Evolutionary conservation across 2,888 invertebrate genomes (phyloP).

Genomic region (Drosophila melanocephala): DNA sequence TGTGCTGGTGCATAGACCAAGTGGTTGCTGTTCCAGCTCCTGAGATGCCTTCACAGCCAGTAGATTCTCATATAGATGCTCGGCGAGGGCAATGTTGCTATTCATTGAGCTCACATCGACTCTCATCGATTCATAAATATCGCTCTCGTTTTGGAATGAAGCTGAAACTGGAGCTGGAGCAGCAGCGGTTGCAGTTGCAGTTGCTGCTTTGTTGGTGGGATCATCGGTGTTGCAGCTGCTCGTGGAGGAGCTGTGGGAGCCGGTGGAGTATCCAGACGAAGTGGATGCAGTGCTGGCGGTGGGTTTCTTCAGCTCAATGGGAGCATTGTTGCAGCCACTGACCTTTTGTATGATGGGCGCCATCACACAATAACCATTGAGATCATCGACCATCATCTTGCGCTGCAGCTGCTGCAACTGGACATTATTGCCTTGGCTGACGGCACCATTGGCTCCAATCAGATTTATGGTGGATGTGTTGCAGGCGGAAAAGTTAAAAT

Average conservation of each 20-base stretch:
- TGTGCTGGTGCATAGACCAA: constrained; percentile 78
- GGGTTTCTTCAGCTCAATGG: constrained; percentile 36
- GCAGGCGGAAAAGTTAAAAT: constrained; percentile 85
- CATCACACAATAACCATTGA: constrained; percentile 85
- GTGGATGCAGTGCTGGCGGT: constrained; percentile 66
- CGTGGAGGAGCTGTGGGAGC: constrained; percentile 74
- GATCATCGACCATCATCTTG: constrained; percentile 83
- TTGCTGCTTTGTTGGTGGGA: constrained; percentile 12
- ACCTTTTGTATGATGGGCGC: constrained; percentile 82
- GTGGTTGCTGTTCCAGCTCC: constrained; percentile 68
- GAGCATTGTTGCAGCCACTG: constrained; percentile 4
- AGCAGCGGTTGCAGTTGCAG: not conserved
- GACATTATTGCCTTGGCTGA: constrained; percentile 45
- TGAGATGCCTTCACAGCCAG: constrained; percentile 81
- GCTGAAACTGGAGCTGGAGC: not conserved
- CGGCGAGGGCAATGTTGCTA: constrained; percentile 62
- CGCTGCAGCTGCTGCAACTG: constrained; percentile 45
- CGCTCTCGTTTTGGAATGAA: constrained; percentile 63
- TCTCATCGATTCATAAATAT: constrained; percentile 82
- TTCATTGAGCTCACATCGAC: constrained; percentile 48
- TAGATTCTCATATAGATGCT: constrained; percentile 83
- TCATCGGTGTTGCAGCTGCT: constrained; percentile 74
- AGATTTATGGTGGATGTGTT: constrained; percentile 84
- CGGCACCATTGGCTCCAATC: constrained; percentile 83
- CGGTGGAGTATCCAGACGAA: constrained; percentile 81